phyloP scores from a whole-genome alignment of 2,888 invertebrate genomes.

The Allygus modestus region DNA sequence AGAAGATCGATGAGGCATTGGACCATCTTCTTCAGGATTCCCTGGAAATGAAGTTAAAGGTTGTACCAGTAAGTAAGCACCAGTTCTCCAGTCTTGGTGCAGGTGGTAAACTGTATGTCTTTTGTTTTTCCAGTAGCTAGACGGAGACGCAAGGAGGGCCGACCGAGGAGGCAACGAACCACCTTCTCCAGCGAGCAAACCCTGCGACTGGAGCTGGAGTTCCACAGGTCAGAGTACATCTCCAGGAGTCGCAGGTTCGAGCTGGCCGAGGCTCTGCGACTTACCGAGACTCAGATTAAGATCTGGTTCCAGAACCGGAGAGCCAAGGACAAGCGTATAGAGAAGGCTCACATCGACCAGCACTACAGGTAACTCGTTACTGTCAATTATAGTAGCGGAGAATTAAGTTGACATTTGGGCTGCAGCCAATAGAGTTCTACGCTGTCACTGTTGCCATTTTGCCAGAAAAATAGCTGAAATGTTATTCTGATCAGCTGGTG shows the following conservation, averaged over 20 bases:
- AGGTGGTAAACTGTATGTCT: too few species aligned
- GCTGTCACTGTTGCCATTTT: too few species aligned
- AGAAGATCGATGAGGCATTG: too few species aligned
- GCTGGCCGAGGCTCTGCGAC: constrained; percentile 82
- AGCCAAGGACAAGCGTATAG: constrained; percentile 97
- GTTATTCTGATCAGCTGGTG: too few species aligned
- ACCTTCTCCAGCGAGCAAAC: constrained; percentile 98
- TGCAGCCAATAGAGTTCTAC: too few species aligned
- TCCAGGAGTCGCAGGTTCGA: constrained; percentile 90
- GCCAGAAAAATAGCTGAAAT: too few species aligned
- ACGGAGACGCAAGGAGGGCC: constrained; percentile 89
- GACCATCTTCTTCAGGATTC: too few species aligned
- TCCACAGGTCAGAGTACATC: constrained; percentile 94
- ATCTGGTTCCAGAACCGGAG: constrained; percentile 97
- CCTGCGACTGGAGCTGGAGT: constrained; percentile 92
- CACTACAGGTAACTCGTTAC: constrained; percentile 93
- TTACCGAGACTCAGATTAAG: constrained; percentile 90
- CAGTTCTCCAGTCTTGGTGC: too few species aligned
- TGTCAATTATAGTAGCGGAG: not conserved
- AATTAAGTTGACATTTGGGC: too few species aligned
- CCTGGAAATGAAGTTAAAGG: too few species aligned
- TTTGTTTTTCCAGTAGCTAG: constrained; percentile 83
- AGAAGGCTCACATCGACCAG: constrained; percentile 96
- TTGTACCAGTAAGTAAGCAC: too few species aligned
- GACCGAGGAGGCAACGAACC: constrained; percentile 93